A percentile compares a stretch with the other conserved stretches of the same genome.
Evolutionary conservation across 2,797 vertebrate genomes (phyloP).

Genomic region (Atherinosoma microstoma): DNA sequence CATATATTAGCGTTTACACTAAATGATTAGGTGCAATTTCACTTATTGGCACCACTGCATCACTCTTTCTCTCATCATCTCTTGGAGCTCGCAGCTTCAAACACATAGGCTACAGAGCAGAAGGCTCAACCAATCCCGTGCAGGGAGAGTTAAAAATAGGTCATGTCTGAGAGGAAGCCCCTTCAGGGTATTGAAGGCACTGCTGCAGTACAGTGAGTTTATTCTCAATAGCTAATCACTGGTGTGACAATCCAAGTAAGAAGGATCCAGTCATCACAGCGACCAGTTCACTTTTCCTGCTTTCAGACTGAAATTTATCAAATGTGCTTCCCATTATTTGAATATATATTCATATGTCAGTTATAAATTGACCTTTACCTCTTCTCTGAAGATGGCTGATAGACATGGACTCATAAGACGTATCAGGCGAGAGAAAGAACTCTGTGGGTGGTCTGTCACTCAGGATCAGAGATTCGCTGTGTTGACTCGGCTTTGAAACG

Average conservation of each 20-base stretch:
- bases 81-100: conserved; percentile 44
- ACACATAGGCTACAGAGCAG: conserved; percentile 70
- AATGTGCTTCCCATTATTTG: neutral
- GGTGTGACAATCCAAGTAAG: conserved; percentile 35
- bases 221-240: conserved; percentile 50
- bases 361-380: conserved; percentile 77
- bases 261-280: conserved; percentile 14
- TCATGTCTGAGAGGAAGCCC: conserved; percentile 84
- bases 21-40: conserved; percentile 38
- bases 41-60: conserved; percentile 58
- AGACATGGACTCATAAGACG: conserved; percentile 89
- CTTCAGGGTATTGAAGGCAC: conserved; percentile 81
- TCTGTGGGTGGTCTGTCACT: conserved; percentile 89
- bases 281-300: conserved; percentile 6
- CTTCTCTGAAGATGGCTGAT: conserved; percentile 93
- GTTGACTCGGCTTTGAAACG: conserved; percentile 70
- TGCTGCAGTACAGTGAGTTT: conserved; percentile 70
- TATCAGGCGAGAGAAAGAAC: conserved; percentile 91
- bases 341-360: neutral
- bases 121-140: conserved; percentile 79
- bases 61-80: conserved; percentile 40
- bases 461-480: conserved; percentile 87
- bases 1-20: conserved; percentile 19
- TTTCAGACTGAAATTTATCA: neutral
- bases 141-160: conserved; percentile 86